Evolutionary conservation across 1,140 invertebrate species (phyloP).

Genomic region (Plutomurus gul): DNA sequence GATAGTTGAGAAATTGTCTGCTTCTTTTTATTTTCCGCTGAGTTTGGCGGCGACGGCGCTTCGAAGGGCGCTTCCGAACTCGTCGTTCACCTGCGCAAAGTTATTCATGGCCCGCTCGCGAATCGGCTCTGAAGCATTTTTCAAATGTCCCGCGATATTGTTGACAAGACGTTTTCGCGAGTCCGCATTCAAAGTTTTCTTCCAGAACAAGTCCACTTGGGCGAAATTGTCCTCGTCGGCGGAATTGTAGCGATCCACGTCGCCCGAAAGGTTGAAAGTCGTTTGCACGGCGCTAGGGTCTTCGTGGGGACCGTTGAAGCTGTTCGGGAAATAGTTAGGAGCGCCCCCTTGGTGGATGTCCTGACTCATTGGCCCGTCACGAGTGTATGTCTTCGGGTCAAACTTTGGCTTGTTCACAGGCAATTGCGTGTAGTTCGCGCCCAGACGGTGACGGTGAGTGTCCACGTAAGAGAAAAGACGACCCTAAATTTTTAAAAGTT

Average conservation of each 20-base stretch:
- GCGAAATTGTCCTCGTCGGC: constrained; percentile 65
- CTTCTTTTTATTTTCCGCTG: neutral
- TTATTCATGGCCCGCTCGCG: constrained; percentile 55
- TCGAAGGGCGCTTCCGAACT: constrained; percentile 47
- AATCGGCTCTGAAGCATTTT: constrained; percentile 62
- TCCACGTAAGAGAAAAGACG: constrained; percentile 70
- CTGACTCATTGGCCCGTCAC: constrained; percentile 63
- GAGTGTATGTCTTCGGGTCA: constrained; percentile 62
- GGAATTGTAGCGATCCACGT: constrained; percentile 58
- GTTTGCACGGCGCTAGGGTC: constrained; percentile 43
- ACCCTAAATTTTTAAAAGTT: too few relatives aligned
- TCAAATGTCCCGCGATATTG: constrained; percentile 64
- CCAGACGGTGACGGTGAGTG: constrained; percentile 69
- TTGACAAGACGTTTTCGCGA: constrained; percentile 60
- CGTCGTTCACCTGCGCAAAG: constrained; percentile 48
- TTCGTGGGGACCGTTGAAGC: constrained; percentile 63
- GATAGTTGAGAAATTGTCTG: neutral
- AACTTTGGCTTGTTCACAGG: constrained; percentile 70
- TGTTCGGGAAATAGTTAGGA: constrained; percentile 71
- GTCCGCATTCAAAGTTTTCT: constrained; percentile 61
- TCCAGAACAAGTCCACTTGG: constrained; percentile 66
- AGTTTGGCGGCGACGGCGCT: constrained; percentile 32
- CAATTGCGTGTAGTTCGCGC: constrained; percentile 68
- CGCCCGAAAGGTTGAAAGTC: constrained; percentile 42
- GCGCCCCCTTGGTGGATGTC: constrained; percentile 57